Conservation (phyloP, 53 echinoderm and acorn worm species). For the Holothuria leucospilota region DNA sequence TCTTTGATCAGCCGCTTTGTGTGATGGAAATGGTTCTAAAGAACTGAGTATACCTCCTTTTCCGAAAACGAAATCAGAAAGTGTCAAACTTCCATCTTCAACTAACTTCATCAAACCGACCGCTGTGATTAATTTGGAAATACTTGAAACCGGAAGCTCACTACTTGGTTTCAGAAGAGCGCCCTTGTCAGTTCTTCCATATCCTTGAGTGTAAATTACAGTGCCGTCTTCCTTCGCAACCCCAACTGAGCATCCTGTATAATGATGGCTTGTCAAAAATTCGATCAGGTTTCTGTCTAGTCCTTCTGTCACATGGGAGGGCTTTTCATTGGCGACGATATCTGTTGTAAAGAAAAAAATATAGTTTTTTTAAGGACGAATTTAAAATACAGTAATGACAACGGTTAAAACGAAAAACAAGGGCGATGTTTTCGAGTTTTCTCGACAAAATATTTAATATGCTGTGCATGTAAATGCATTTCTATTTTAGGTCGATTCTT, state of each 20-base stretch:
- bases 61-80: constrained; percentile 86
- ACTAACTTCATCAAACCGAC: constrained; percentile 80
- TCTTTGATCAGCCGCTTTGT: constrained; percentile 67
- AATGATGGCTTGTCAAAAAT: constrained; percentile 83
- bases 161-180: constrained; percentile 74
- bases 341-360: constrained; percentile 11
- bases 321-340: constrained; percentile 35
- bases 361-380: background rate
- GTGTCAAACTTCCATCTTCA: constrained; percentile 64
- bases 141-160: constrained; percentile 81
- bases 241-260: constrained; percentile 83
- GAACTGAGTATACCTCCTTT: constrained; percentile 67
- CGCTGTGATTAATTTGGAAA: constrained; percentile 97
- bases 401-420: too few relatives aligned
- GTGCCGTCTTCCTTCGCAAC: constrained; percentile 57
- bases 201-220: constrained; percentile 83
- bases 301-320: constrained; percentile 42
- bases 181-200: constrained; percentile 71
- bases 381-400: too few relatives aligned
- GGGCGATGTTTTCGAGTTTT: too few relatives aligned
- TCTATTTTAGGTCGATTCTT: too few relatives aligned
- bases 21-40: constrained; percentile 51
- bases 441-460: too few relatives aligned
- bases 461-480: too few relatives aligned
- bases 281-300: constrained; percentile 67